Evolutionary conservation across 2,888 invertebrate species (phyloP), one percentile per base, ranked within the genome.

Genomic region (Teleogryllus oceanicus): DNA sequence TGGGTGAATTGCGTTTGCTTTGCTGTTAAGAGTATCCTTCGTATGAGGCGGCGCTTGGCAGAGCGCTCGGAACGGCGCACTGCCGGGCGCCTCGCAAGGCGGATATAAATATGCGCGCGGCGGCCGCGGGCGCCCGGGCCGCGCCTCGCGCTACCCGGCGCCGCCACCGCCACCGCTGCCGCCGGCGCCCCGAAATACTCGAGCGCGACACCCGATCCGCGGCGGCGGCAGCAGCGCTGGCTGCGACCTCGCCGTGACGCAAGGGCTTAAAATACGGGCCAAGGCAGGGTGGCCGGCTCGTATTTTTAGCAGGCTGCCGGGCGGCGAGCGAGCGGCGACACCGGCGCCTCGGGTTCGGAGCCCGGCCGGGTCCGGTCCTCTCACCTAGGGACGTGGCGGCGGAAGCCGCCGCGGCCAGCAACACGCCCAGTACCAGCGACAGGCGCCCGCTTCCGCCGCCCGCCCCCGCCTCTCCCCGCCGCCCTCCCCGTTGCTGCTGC

Each of bases 71-170:
- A 5, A 37, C 8, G 37, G 37, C 37, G 37, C 37, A 37, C 37
- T 8, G 8, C 37, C 8, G 37, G 37, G 37, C 37, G 37, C 37
- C 37, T 37, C 37, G 37, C 37, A 13, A 13, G n/a, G 62, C 62
- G 62, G 62, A 62, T 62, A 62, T 62, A 62, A 62, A 62, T 62
- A 62, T 62, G 16, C n/a, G n/a, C n/a, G 16, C 8, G 5, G 51
- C 13, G 62, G 13, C 13, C 62, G 62, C 62, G 62, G n/a, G 4
- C 62, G 62, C 62, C 62, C 62, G 62, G 62, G 62, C 62, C 16
- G 50, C 50, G 78, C 76, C 50, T 49, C 50, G 49, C 24, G 76
- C 76, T 49, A 76, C 76, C 76, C 76, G 78, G 78, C 37, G 24
- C 78, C 78, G 78, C 49, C 37, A 3, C 16, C 12, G n/a, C 78